Base-by-base conservation (phyloP, 2,888 invertebrate species). In the Willowsia nigromaculata region DNA sequence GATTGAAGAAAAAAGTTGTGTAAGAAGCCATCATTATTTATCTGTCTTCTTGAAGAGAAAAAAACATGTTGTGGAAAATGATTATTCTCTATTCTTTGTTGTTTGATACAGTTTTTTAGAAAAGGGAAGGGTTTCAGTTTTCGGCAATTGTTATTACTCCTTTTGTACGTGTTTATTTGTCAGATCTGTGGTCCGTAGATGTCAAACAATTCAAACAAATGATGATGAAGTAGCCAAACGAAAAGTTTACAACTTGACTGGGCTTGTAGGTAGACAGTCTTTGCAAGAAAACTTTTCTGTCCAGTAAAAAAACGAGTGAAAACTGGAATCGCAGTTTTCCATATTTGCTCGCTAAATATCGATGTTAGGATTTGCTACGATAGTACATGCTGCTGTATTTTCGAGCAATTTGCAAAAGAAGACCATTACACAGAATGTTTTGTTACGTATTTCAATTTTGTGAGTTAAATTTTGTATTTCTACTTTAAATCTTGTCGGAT, bases 11-110 rank as follows among this genome's bases (percentile, higher is more conserved):
- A 62, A 65, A 82, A 82, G 82, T 82, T 25, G 30, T 65, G 43
- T 62, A 81, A 82, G 82, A 82, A 82, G 82, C 82, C 82, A 65
- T 82, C 82, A 82, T 82, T 82, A 82, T 82, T 47, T 65, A 5
- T 62, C n/a, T n/a, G n/a, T n/a, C n/a, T n/a, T n/a, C 59, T 62
- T 33, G 22, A 30, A 40, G 37, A 33, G 59, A 59, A 13, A 40
- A 33, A 40, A 68, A 33, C 43, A 43, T 47, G 18, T 22, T 27
- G 74, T 43, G 15, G 43, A 74, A 74, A 15, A 74, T 1, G 43
- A 74, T 68, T 13, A 43, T 43, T 18, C 18, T 11, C 22, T 25
- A 43, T 43, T 25, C 68, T 33, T 27, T 40, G 27, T 37, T 40
- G 33, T 22, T 37, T 80, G 33, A n/a, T 81, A 15, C 33, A 30